Percentiles rank a stretch among this genome's conserved stretches.
Evolutionary conservation across 2,797 vertebrate genomes (phyloP).

Genomic region (Xiphophorus birchmanni): DNA sequence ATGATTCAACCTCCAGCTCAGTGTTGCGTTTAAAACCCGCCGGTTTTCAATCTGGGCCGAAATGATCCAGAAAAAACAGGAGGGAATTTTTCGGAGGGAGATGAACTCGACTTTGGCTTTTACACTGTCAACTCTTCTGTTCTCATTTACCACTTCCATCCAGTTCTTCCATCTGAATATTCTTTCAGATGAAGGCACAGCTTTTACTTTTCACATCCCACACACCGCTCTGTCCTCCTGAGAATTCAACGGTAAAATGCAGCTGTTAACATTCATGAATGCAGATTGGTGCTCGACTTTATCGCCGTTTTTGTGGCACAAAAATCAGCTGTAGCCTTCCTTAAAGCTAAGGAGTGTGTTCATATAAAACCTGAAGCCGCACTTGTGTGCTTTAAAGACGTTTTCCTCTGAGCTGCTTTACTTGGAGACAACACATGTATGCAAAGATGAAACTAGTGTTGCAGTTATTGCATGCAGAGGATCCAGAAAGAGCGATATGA

Average conservation of each 20-base stretch:
- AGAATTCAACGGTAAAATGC: constrained; percentile 38
- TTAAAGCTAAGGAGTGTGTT: constrained; percentile 35
- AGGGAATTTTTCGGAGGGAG: background rate
- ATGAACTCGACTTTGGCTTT: background rate
- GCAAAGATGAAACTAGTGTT: constrained; percentile 5
- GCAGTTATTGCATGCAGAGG: constrained; percentile 50
- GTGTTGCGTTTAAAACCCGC: constrained; percentile 9
- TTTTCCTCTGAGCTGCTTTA: constrained; percentile 39
- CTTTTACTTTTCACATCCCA: constrained; percentile 40
- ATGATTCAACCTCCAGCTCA: constrained; percentile 22
- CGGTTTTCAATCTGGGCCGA: constrained; percentile 6
- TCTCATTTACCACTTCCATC: constrained; percentile 14
- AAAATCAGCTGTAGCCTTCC: constrained; percentile 43
- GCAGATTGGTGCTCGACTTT: constrained; percentile 63
- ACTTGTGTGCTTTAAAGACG: constrained; percentile 32
- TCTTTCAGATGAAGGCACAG: constrained; percentile 8
- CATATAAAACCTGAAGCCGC: constrained; percentile 44
- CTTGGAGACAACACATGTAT: constrained; percentile 37
- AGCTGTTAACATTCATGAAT: constrained; percentile 62
- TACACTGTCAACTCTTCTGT: constrained; percentile 5
- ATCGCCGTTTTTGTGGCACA: constrained; percentile 39
- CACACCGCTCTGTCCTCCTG: constrained; percentile 8
- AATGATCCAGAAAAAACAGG: background rate
- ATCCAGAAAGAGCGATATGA: constrained; percentile 17
- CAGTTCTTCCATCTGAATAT: constrained; percentile 16